phyloP scores from a whole-genome alignment of 2,797 vertebrate genomes.

The Pantherophis vulpinus region DNA sequence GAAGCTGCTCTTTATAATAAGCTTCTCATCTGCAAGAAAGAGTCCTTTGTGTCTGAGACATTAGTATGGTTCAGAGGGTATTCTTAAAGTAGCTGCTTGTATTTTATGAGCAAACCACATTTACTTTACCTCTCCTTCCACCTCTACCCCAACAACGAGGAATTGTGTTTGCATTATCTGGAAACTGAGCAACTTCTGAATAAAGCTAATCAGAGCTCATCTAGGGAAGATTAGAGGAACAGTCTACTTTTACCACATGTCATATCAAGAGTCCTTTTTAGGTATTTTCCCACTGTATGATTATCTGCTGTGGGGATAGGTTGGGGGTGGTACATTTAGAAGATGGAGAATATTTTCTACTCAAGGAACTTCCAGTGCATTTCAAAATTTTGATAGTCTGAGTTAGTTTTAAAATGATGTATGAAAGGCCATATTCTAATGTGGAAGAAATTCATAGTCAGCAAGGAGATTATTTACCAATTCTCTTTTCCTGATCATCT shows the following conservation, averaged over 20 bases:
- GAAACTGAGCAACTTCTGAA: not conserved
- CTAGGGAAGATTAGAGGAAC: not conserved
- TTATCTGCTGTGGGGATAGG: not conserved
- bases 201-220: not conserved
- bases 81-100: not conserved
- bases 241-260: not conserved
- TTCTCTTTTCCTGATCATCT: not conserved
- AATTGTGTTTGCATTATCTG: not conserved
- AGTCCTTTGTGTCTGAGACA: not conserved
- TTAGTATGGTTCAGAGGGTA: not conserved
- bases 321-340: not conserved
- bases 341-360: not conserved
- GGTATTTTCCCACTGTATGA: not conserved
- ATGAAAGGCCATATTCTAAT: not conserved
- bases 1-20: not conserved
- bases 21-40: not conserved
- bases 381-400: not conserved
- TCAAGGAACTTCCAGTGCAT: not conserved
- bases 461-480: not conserved
- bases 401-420: not conserved
- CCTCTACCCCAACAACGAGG: too few relatives aligned
- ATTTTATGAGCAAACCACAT: not conserved
- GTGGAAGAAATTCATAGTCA: not conserved
- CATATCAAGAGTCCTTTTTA: not conserved
- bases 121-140: not conserved